Conservation (phyloP, 2,797 vertebrate genomes). For the Lycodopsis pacificus region DNA sequence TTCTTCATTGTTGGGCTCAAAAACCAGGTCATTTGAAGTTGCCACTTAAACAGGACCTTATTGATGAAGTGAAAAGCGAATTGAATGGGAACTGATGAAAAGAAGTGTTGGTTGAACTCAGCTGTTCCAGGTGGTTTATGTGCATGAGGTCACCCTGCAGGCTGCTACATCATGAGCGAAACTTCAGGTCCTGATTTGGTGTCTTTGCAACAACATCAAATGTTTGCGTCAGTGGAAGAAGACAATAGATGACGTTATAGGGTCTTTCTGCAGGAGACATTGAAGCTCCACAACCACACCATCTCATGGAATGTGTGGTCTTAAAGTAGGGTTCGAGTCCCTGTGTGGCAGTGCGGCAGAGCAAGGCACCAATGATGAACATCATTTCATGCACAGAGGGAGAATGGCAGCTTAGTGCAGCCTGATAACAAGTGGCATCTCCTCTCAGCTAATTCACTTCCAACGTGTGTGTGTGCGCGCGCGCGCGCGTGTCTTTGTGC, state of each 20-base stretch:
- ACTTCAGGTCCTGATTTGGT: neutral
- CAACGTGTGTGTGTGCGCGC: neutral
- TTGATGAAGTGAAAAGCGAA: neutral
- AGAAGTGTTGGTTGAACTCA: neutral
- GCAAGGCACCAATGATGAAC: neutral
- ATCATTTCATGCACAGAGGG: neutral
- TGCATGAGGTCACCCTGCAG: too few species aligned
- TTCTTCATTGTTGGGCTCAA: neutral
- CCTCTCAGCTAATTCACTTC: neutral
- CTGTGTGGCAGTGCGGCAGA: neutral
- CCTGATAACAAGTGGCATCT: constrained; percentile 26
- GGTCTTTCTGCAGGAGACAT: neutral
- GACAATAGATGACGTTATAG: neutral
- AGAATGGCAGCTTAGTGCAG: constrained; percentile 9
- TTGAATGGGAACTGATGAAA: neutral
- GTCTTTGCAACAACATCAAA: neutral
- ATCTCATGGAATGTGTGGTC: neutral
- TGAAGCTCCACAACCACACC: neutral
- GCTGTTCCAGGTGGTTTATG: neutral
- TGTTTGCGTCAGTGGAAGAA: neutral
- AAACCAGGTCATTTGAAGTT: neutral
- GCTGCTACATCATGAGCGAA: neutral
- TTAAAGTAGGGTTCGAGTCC: neutral
- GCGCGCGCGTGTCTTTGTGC: constrained; percentile 39
- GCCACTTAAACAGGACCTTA: neutral